Percentiles rank a stretch among this genome's conserved stretches.
Evolutionary conservation across 2,888 invertebrate genomes (phyloP).

Genomic region (Sinotaia quadrata): DNA sequence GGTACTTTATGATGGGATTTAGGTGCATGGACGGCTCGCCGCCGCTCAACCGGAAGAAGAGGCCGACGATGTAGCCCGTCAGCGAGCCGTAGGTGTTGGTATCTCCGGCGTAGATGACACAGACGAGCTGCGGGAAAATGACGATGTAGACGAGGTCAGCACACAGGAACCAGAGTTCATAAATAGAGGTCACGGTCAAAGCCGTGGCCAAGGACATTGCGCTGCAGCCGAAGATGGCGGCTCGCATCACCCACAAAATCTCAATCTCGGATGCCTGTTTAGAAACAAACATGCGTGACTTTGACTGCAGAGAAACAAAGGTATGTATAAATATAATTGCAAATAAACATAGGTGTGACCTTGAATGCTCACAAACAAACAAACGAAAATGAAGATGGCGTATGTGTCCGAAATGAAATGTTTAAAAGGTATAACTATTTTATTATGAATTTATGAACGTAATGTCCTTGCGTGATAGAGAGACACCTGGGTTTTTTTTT

Average conservation of each 20-base stretch:
- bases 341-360: too few relatives aligned
- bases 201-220: constrained; percentile 93
- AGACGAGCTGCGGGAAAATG: constrained; percentile 96
- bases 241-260: constrained; percentile 90
- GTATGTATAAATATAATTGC: too few relatives aligned
- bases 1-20: constrained; percentile 66
- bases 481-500: too few relatives aligned
- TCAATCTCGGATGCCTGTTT: constrained; percentile 97
- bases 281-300: too few relatives aligned
- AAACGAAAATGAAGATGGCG: too few relatives aligned
- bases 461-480: too few relatives aligned
- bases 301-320: constrained; percentile 42
- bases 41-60: constrained; percentile 67
- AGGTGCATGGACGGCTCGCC: constrained; percentile 67
- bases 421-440: too few relatives aligned
- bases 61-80: constrained; percentile 70
- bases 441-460: too few relatives aligned
- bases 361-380: too few relatives aligned
- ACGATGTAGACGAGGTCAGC: constrained; percentile 99
- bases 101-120: constrained; percentile 96
- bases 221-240: constrained; percentile 92
- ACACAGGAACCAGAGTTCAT: constrained; percentile 98
- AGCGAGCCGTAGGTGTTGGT: constrained; percentile 98
- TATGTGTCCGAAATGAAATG: too few relatives aligned
- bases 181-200: constrained; percentile 96